These are phyloP conservation scores for Hylaeus anthracinus DNA, from an alignment of 1,140 invertebrate genomes.

Conservation along the genomic window DNA sequence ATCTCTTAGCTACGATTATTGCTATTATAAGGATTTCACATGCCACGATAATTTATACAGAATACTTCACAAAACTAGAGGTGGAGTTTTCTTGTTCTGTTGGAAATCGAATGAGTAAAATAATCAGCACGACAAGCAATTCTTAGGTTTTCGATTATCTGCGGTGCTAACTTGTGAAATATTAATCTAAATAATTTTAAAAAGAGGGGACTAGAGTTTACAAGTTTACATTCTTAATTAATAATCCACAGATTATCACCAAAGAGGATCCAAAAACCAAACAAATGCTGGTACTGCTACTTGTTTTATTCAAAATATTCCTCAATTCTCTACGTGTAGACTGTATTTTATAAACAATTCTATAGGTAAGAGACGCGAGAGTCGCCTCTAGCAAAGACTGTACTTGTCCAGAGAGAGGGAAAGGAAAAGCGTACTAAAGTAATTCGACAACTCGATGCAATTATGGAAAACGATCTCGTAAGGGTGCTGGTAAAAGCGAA, in stretches of 20 bases:
- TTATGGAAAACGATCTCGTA: neutral
- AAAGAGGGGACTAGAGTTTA: too few relatives aligned
- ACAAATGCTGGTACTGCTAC: too few relatives aligned
- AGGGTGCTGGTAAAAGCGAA: neutral
- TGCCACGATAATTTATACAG: neutral
- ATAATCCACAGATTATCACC: too few relatives aligned
- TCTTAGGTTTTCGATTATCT: too few relatives aligned
- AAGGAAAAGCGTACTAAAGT: neutral
- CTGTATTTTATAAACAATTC: neutral
- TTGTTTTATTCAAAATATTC: neutral
- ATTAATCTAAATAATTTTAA: too few relatives aligned
- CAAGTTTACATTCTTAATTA: too few relatives aligned
- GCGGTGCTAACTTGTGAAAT: too few relatives aligned
- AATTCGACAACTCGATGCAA: neutral
- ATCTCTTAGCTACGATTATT: slow-evolving; percentile 17
- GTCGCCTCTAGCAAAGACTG: slow-evolving; percentile 14
- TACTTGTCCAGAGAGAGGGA: slow-evolving; percentile 5
- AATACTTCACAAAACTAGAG: too few relatives aligned
- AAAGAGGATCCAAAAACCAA: too few relatives aligned
- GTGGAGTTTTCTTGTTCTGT: too few relatives aligned
- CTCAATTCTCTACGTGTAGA: slow-evolving; percentile 8
- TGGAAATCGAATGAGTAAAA: too few relatives aligned
- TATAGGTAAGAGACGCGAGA: neutral
- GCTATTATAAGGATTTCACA: slow-evolving; percentile 9
- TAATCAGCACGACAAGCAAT: too few relatives aligned